A percentile compares a stretch with the other conserved stretches of the same genome.
Evolutionary conservation across 2,797 vertebrate genomes (phyloP).

Genomic region (Pangasius djambal): DNA sequence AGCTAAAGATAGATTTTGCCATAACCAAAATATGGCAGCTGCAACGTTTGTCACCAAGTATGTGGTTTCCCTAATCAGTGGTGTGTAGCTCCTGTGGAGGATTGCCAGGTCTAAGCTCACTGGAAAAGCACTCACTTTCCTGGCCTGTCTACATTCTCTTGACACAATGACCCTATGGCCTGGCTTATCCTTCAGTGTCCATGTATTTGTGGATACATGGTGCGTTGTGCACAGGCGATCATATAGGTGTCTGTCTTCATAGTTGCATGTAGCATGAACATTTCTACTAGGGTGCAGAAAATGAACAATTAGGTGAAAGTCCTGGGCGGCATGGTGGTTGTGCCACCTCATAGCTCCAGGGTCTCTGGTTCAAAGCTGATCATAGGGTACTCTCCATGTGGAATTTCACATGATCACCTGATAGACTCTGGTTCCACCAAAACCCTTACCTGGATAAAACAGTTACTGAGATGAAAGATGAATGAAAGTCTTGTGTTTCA

Average conservation of each 20-base stretch:
- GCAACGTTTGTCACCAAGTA: constrained; percentile 61
- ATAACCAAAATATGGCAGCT: constrained; percentile 62
- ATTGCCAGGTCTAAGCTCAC: constrained; percentile 53
- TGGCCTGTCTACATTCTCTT: constrained; percentile 28
- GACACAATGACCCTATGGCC: constrained; percentile 14
- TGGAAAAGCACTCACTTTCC: constrained; percentile 52
- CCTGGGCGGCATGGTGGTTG: neutral
- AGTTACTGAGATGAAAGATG: neutral
- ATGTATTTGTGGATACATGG: no score
- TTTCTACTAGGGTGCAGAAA: neutral
- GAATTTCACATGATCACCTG: neutral
- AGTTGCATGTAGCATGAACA: neutral
- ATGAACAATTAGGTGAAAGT: neutral
- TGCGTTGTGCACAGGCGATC: neutral
- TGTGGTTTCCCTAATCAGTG: constrained; percentile 69
- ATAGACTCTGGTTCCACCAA: neutral
- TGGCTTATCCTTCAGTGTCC: neutral
- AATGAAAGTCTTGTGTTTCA: neutral
- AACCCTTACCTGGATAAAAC: neutral
- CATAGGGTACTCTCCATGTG: neutral
- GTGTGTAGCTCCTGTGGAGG: constrained; percentile 57
- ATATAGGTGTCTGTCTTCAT: no score
- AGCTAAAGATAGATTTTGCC: constrained; percentile 69
- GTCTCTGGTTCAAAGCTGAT: neutral
- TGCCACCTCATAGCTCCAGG: neutral